A percentile compares a stretch with the other conserved stretches of the same genome.
Evolutionary conservation across 1,140 invertebrate genomes (phyloP).

Genomic region (Penaeus chinensis): DNA sequence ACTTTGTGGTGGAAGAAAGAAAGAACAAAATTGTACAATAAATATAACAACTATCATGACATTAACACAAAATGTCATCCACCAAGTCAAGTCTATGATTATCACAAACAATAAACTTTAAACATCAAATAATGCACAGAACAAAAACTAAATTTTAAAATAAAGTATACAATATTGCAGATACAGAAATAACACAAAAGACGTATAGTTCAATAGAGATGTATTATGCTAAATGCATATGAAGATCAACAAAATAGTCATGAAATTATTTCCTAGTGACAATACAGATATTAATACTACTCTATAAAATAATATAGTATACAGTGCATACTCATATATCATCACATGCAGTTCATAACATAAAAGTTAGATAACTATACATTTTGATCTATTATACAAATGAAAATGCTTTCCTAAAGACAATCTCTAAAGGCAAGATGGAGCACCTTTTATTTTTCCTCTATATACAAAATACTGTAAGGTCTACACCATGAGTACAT

Average conservation of each 20-base stretch:
- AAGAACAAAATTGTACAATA: too few relatives aligned
- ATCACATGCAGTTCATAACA: slow-evolving; percentile 22
- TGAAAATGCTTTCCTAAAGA: background rate
- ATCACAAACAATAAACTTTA: slow-evolving; percentile 25
- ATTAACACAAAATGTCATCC: slow-evolving; percentile 14
- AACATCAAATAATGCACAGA: slow-evolving; percentile 33
- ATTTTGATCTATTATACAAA: slow-evolving; percentile 19
- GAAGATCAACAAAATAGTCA: too few relatives aligned
- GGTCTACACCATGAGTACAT: slow-evolving; percentile 21
- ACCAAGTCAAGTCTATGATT: slow-evolving; percentile 25
- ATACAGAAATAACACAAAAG: too few relatives aligned
- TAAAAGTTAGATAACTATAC: background rate
- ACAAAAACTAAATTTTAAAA: slow-evolving; percentile 1
- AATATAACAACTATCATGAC: too few relatives aligned
- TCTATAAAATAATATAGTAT: background rate
- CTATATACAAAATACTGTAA: background rate
- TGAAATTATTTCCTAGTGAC: too few relatives aligned
- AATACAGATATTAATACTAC: too few relatives aligned
- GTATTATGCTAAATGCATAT: too few relatives aligned
- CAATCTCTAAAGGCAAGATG: slow-evolving; percentile 30
- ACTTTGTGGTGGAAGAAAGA: too few relatives aligned
- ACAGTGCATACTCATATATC: slow-evolving; percentile 7
- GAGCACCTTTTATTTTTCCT: slow-evolving; percentile 29
- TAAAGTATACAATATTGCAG: slow-evolving; percentile 29
- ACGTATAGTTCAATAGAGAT: too few relatives aligned